These are phyloP conservation scores for Muricea muricata DNA, from an alignment of 92 coral and sea anemone species.

Conservation along the genomic window DNA sequence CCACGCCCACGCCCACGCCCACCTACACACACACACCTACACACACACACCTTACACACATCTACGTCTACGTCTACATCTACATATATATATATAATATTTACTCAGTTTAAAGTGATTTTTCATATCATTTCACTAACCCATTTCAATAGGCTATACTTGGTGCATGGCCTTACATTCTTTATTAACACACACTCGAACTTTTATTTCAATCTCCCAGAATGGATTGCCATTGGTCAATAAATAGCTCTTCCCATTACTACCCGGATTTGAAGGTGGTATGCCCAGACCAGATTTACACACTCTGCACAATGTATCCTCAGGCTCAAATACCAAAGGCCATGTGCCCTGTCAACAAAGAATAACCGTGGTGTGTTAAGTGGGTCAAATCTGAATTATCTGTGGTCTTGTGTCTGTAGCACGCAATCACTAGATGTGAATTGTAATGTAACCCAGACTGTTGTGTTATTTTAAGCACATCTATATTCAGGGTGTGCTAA, in stretches of 20 bases:
- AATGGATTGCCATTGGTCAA: slow-evolving; percentile 35
- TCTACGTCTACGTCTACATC: no score
- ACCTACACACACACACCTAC: no score
- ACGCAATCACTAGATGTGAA: no score
- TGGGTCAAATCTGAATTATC: no score
- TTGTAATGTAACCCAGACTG: no score
- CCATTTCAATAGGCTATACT: neutral
- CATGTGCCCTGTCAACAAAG: slow-evolving; percentile 1
- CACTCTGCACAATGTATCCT: slow-evolving; percentile 4
- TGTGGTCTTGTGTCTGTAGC: no score
- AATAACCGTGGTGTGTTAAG: slow-evolving; percentile 25
- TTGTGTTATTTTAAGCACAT: no score
- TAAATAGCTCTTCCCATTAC: slow-evolving; percentile 18
- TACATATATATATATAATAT: no score
- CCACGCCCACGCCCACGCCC: no score
- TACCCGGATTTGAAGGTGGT: slow-evolving; percentile 16
- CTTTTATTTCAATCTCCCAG: neutral
- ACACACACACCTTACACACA: no score
- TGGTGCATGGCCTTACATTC: slow-evolving; percentile 33
- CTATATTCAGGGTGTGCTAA: no score
- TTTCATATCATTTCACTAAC: neutral
- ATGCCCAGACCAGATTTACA: slow-evolving; percentile 11
- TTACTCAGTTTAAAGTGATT: no score
- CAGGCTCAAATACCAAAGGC: slow-evolving; percentile 26
- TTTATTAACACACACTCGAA: slow-evolving; percentile 8